These are phyloP conservation scores for Potamarius usumacintae DNA, from an alignment of 2,113 vertebrate species.

Conservation along the genomic window DNA sequence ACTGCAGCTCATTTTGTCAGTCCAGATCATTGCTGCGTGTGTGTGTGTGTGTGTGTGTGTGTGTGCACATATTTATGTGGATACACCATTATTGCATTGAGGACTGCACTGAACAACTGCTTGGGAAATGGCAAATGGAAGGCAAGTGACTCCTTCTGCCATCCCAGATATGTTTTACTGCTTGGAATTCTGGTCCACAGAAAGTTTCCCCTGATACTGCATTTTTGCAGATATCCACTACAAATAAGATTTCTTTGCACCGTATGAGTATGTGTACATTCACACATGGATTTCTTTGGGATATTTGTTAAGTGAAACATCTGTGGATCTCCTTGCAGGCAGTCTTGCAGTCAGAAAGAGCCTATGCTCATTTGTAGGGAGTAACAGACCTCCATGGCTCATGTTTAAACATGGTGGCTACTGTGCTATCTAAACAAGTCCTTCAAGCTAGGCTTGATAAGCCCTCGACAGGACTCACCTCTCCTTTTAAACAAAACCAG, in stretches of 20 bases:
- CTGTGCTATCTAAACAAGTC: conserved; percentile 54
- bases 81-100: conserved; percentile 33
- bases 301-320: conserved; percentile 35
- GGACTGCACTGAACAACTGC: conserved; percentile 26
- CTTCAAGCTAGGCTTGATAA: conserved; percentile 51
- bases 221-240: background rate
- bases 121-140: conserved; percentile 38
- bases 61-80: background rate
- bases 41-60: conserved; percentile 11
- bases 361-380: conserved; percentile 49
- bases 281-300: conserved; percentile 29
- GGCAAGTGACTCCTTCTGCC: conserved; percentile 38
- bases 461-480: conserved; percentile 24
- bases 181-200: conserved; percentile 30
- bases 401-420: conserved; percentile 55
- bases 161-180: conserved; percentile 11
- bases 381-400: conserved; percentile 36
- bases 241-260: conserved; percentile 18
- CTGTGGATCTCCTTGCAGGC: conserved; percentile 14
- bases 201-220: conserved; percentile 14
- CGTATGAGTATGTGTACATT: conserved; percentile 7
- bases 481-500: conserved; percentile 47
- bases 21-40: conserved; percentile 35
- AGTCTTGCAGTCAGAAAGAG: conserved; percentile 10
- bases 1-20: conserved; percentile 45